A percentile compares a stretch with the other conserved stretches of the same genome.
Evolutionary conservation across 2,888 invertebrate species (phyloP).

Genomic region (Lumbricus terrestris): DNA sequence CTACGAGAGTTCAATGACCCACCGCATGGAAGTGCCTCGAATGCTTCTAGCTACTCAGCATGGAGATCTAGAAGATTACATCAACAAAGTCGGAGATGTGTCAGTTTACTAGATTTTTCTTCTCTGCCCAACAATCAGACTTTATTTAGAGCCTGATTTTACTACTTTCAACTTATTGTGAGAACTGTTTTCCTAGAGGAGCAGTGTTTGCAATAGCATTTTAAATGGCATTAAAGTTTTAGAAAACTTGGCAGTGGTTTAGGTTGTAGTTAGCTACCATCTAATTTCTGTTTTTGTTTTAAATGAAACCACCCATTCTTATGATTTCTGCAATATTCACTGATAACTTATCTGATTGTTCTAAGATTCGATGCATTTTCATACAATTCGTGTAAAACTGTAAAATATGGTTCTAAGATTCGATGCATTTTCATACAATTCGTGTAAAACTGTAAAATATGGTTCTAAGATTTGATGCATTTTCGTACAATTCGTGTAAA

Average conservation of each 20-base stretch:
- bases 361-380: neutral
- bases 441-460: no score
- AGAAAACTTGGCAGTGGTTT: neutral
- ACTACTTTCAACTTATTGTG: no score
- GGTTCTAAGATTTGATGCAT: neutral
- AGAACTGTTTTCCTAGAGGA: no score
- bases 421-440: no score
- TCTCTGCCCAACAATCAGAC: neutral
- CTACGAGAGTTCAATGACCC: constrained; percentile 83
- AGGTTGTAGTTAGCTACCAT: neutral
- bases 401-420: no score
- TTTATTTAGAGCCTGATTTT: neutral
- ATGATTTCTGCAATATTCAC: neutral
- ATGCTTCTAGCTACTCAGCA: constrained; percentile 81
- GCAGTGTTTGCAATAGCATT: neutral
- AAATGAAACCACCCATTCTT: neutral
- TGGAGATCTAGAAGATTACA: constrained; percentile 68
- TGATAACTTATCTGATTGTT: neutral
- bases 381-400: no score
- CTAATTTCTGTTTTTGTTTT: neutral
- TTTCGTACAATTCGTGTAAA: no score
- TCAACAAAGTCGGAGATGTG: constrained; percentile 71
- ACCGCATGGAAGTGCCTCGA: constrained; percentile 77
- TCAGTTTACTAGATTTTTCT: neutral
- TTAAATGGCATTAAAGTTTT: neutral